Conservation (phyloP, 2,888 invertebrate species). For the Macaria liturata region DNA sequence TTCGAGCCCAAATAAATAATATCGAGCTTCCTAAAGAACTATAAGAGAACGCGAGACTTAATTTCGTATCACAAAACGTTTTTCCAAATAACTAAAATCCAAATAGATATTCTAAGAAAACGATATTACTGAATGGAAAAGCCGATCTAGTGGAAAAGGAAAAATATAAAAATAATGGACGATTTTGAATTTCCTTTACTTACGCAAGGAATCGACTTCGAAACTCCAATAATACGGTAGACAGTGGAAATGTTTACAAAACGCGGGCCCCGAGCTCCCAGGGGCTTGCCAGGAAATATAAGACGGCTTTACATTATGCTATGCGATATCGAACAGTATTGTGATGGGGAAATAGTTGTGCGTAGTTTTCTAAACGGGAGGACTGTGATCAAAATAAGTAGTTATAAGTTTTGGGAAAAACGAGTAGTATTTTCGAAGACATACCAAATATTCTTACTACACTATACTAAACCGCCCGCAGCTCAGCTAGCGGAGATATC, state of each 20-base stretch:
- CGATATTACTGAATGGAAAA: conserved; percentile 19
- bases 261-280: conserved; percentile 37
- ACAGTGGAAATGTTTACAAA: conserved; percentile 42
- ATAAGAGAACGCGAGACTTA: no score
- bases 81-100: no score
- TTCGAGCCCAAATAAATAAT: no score
- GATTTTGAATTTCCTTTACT: conserved; percentile 37
- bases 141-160: conserved; percentile 26
- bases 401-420: no score
- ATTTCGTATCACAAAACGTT: no score
- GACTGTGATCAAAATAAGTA: no score
- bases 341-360: conserved; percentile 2
- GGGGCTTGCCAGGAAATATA: conserved; percentile 37
- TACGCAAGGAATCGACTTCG: conserved; percentile 38
- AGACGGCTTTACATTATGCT: conserved; percentile 21
- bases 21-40: no score
- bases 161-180: conserved; percentile 36
- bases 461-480: no score
- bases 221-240: conserved; percentile 43
- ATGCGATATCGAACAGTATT: conserved; percentile 12
- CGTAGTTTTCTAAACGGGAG: no score
- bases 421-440: no score
- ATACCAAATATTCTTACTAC: no score
- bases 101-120: conserved; percentile 8
- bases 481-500: no score